These are phyloP conservation scores for Virgularia gustaviana DNA, from an alignment of 92 coral and sea anemone species.

Conservation along the genomic window DNA sequence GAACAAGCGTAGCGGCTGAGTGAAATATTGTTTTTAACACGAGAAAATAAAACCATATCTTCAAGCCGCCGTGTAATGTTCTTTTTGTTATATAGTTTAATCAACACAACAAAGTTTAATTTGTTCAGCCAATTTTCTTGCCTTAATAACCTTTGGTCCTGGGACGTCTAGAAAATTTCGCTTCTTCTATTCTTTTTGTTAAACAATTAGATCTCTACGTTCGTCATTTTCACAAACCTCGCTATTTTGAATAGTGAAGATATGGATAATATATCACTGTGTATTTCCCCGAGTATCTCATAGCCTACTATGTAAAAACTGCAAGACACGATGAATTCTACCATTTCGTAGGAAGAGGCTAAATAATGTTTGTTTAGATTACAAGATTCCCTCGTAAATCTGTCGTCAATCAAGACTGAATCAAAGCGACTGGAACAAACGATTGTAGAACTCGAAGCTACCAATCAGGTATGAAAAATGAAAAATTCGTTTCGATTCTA, in stretches of 20 bases:
- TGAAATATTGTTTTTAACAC: no score
- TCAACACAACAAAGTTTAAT: no score
- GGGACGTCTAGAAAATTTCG: background rate
- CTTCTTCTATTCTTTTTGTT: no score
- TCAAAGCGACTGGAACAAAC: conserved; percentile 69
- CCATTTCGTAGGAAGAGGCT: no score
- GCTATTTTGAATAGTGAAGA: no score
- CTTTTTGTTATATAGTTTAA: no score
- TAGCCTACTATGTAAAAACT: background rate
- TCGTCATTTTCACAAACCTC: background rate
- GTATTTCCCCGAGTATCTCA: background rate
- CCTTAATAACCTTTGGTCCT: background rate
- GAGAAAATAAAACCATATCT: no score
- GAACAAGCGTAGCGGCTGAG: no score
- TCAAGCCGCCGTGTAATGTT: no score
- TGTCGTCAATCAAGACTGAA: conserved; percentile 67
- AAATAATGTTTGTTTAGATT: conserved; percentile 43
- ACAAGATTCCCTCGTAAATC: conserved; percentile 68
- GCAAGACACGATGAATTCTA: background rate
- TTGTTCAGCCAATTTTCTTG: no score
- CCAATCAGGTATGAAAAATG: conserved; percentile 67
- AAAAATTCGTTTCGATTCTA: no score
- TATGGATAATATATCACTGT: no score
- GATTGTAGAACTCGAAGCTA: conserved; percentile 70
- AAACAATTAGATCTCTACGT: background rate